Evolutionary conservation across 1,140 invertebrate genomes (phyloP), one percentile per base, ranked within the genome.

Genomic region (Rhynchophorus ferrugineus): DNA sequence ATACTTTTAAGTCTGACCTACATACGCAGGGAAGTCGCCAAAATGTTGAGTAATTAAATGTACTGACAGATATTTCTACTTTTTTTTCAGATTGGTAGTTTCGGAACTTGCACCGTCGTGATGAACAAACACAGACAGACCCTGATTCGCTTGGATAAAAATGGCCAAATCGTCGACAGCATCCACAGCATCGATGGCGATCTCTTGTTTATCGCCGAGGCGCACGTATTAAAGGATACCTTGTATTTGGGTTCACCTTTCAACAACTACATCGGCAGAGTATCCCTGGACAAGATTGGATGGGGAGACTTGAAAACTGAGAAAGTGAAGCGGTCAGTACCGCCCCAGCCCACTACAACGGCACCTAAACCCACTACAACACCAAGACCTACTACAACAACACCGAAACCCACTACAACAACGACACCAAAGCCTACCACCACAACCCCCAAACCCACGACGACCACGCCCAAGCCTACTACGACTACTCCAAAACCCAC

Each of bases 171-270:
- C 20, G 49, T 85, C 1, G 74, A 78, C 37, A 73, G 73, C 41
- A 75, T 81, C 44, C 79, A 80, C 58, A 71, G 70, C 22, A 72
- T 68, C 1, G 75, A 82, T 63, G 60, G 60, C 7, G 70, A 65
- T 46, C 35, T 82, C 2, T 9, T 17, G 2, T 50, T 55, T n/a
- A 74, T 82, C 13, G 78, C 75, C 65, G 78, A 85, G 62, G 80
- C 79, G 1, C 74, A 80, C 44, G 75, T 84, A 33, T 64, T 72
- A 19, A 66, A 75, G 50, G 74, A 61, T 37, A 74, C 66, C 51
- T 70, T 84, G 1, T 85, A 80, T 66, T 62, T 86, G 1, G 84
- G 89, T 11, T 82, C 80, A n/a, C 85, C 85, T 6, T 78, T 75
- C 54, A 79, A 81, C 61, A 67, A 80, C 17, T 85, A 76, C 60